Conservation (phyloP, 37 sponge, comb jelly and placozoan genomes). For the Geodia barretti region DNA sequence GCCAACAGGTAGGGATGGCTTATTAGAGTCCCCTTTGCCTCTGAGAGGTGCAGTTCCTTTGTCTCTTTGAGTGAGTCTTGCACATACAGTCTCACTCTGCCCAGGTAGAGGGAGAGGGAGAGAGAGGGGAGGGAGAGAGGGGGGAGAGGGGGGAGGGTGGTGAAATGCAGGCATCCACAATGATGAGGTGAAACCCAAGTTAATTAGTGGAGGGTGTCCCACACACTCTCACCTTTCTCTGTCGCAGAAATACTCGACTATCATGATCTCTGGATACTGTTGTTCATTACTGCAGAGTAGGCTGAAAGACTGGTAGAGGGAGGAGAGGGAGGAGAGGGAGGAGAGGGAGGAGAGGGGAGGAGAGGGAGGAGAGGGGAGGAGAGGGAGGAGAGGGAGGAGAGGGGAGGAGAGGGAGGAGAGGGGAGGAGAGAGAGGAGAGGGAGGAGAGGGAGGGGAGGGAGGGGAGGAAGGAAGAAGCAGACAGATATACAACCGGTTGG, state of each 20-base stretch:
- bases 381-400: no score
- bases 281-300: slow-evolving; percentile 35
- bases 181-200: no score
- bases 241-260: slow-evolving; percentile 74
- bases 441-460: neutral
- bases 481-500: no score
- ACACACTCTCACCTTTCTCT: slow-evolving; percentile 44
- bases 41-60: slow-evolving; percentile 23
- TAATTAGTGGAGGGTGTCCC: neutral
- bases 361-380: no score
- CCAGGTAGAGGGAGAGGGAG: no score
- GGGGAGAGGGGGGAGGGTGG: neutral
- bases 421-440: neutral
- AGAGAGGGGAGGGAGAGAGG: neutral
- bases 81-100: no score
- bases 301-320: slow-evolving; percentile 28
- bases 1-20: slow-evolving; percentile 58
- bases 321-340: neutral
- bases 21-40: slow-evolving; percentile 46
- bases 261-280: slow-evolving; percentile 27
- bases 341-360: no score
- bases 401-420: no score
- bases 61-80: neutral
- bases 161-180: no score
- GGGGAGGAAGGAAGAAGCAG: neutral